A percentile compares a stretch with the other conserved stretches of the same genome.
phyloP scores from a whole-genome alignment of 2,888 invertebrate species.

The Ametastegia equiseti region DNA sequence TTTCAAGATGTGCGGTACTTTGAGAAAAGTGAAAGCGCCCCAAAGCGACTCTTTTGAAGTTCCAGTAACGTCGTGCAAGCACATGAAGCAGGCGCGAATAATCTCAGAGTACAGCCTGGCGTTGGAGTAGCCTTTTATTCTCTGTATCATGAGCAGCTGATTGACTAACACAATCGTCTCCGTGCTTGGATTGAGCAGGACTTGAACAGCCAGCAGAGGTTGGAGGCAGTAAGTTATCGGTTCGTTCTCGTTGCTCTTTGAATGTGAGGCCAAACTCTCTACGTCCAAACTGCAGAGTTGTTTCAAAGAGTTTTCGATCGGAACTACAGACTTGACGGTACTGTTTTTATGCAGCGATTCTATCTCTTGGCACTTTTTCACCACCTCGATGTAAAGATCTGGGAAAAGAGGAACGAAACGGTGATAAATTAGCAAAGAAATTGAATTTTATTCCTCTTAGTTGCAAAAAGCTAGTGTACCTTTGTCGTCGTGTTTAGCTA shows the following conservation, averaged over 20 bases:
- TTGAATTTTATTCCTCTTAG: background rate
- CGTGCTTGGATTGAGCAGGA: conserved; percentile 90
- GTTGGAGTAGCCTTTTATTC: conserved; percentile 89
- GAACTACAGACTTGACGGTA: conserved; percentile 78
- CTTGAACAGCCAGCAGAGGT: conserved; percentile 90
- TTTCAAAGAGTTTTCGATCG: conserved; percentile 81
- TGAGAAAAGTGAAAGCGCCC: conserved; percentile 96
- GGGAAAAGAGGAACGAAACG: conserved; percentile 52
- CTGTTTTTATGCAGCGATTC: conserved; percentile 80
- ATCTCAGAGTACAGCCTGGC: conserved; percentile 92
- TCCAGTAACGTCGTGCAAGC: conserved; percentile 91
- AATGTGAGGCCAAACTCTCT: conserved; percentile 78
- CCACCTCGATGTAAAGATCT: conserved; percentile 82
- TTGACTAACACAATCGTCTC: conserved; percentile 89
- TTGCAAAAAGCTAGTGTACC: conserved; percentile 78
- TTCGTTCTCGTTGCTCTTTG: conserved; percentile 79
- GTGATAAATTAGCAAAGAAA: background rate
- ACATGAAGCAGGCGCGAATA: conserved; percentile 92
- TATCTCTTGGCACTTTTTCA: conserved; percentile 88
- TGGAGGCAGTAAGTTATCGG: conserved; percentile 87
- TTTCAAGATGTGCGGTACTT: conserved; percentile 89
- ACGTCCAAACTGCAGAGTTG: conserved; percentile 82
- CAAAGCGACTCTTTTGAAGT: conserved; percentile 92
- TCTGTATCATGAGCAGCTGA: conserved; percentile 90
- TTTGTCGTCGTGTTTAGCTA: conserved; percentile 89